These are phyloP conservation scores for Rachycentron canadum DNA, from an alignment of 2,797 vertebrate genomes.

Conservation along the genomic window DNA sequence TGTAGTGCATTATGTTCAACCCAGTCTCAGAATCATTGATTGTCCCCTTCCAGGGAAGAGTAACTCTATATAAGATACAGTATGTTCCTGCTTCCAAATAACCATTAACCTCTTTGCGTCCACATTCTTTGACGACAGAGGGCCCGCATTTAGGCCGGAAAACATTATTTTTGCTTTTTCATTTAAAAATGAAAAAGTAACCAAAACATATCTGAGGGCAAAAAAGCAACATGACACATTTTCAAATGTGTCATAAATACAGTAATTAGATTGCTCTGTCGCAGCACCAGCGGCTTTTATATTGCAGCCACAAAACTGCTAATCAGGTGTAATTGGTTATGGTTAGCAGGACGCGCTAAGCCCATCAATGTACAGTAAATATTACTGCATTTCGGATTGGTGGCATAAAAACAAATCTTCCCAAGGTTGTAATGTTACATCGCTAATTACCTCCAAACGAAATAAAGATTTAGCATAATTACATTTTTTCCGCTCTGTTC, in stretches of 20 bases:
- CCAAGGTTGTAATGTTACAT: conserved; percentile 51
- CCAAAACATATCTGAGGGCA: not conserved
- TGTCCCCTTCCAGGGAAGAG: conserved; percentile 32
- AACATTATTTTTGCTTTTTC: not conserved
- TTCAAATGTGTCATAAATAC: not conserved
- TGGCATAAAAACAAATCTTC: conserved; percentile 48
- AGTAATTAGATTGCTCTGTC: conserved; percentile 22
- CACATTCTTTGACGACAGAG: conserved; percentile 3
- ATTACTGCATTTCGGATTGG: conserved; percentile 32
- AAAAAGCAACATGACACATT: conserved; percentile 4
- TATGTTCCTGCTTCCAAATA: conserved; percentile 22
- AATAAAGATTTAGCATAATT: conserved; percentile 76
- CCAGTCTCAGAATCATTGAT: conserved; percentile 53
- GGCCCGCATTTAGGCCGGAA: conserved; percentile 10
- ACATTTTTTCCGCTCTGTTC: conserved; percentile 59
- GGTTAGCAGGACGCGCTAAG: conserved; percentile 29
- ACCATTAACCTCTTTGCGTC: conserved; percentile 19
- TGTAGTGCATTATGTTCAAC: conserved; percentile 40
- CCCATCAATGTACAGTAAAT: conserved; percentile 53
- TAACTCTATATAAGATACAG: conserved; percentile 19
- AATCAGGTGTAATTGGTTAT: conserved; percentile 48
- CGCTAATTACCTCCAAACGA: conserved; percentile 70
- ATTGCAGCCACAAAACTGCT: conserved; percentile 2
- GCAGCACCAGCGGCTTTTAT: conserved; percentile 24
- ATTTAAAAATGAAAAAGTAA: not conserved